Evolutionary conservation across 1,140 invertebrate species (phyloP), one percentile per base, ranked within the genome.

Genomic region (Brachionus angularis): DNA sequence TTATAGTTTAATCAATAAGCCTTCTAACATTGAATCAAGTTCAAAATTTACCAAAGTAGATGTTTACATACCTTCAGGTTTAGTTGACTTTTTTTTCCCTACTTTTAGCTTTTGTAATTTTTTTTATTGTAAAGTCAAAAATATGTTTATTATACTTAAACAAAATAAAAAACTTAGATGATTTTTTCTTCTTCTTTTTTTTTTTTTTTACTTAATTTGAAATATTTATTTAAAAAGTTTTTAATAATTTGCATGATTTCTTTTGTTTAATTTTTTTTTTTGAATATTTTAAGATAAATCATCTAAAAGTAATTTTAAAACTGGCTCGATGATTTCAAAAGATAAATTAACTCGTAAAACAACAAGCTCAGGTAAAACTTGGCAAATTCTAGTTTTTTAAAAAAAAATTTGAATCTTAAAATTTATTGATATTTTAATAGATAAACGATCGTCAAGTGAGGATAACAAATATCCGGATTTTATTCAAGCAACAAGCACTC

Each of bases 291-390:
- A 58, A 58, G 53, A 58, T 58, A 58, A 58, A 27, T n/a, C n/a
- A n/a, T n/a, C 27, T 39, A 23, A 39, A 18, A 7, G 33, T 36
- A n/a, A 16, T 12, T 39, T 34, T 4, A 58, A 58, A 36, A 21
- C 21, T 5, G 21, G 33, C 36, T 33, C 53, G 25, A 58, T 58
- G 53, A 58, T 58, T 10, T 12, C 33, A 1, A 58, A 58, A 23
- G 53, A 58, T 3, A 58, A 58, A 36, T n/a, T 58, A 18, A 58
- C 53, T 21, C 53, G 53, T 21, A 58, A 58, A 36, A 58, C n/a
- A n/a, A n/a, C 33, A 16, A 36, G 14, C 18, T 58, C 53, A 21
- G 53, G 53, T 42, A 39, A 36, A 36, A 0, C 3, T 3, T 0
- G 10, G n/a, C 25, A 3, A 3, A 2, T 49, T 49, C 16, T 23